These are phyloP conservation scores for Limnephilus auricula DNA, from an alignment of 2,888 invertebrate species.

Conservation along the genomic window DNA sequence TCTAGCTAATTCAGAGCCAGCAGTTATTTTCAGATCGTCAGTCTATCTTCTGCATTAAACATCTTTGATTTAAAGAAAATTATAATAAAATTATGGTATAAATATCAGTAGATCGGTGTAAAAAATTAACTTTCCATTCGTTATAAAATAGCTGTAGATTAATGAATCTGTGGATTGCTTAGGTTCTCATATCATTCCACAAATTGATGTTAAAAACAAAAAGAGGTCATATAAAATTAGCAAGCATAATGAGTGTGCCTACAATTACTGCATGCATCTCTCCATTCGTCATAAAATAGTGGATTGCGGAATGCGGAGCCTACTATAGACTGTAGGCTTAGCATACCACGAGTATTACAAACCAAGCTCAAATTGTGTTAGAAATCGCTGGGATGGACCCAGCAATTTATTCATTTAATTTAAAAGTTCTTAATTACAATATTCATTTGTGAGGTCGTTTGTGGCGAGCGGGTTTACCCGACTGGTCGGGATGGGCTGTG, in stretches of 20 bases:
- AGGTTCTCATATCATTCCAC: neutral
- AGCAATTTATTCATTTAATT: slow-evolving; percentile 56
- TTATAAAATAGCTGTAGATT: no score
- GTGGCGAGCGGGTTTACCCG: slow-evolving; percentile 39
- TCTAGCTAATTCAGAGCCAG: no score
- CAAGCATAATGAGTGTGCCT: neutral
- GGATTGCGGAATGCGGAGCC: neutral
- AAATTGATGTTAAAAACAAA: neutral
- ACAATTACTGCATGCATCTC: neutral
- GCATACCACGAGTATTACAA: neutral
- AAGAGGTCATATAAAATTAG: neutral
- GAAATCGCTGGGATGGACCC: slow-evolving; percentile 4
- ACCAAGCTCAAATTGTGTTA: neutral
- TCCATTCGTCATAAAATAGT: neutral
- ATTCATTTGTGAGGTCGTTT: slow-evolving; percentile 63
- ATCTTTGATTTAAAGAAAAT: no score
- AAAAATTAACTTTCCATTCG: no score
- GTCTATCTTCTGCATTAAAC: no score
- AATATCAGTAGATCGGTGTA: no score
- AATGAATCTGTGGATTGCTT: neutral
- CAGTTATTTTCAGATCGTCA: no score
- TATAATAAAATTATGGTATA: no score
- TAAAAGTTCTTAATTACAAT: slow-evolving; percentile 64
- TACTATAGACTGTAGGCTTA: neutral
- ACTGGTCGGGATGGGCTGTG: neutral